These are phyloP conservation scores for Drosophila neotestacea DNA, from an alignment of 2,888 invertebrate species.

Conservation along the genomic window DNA sequence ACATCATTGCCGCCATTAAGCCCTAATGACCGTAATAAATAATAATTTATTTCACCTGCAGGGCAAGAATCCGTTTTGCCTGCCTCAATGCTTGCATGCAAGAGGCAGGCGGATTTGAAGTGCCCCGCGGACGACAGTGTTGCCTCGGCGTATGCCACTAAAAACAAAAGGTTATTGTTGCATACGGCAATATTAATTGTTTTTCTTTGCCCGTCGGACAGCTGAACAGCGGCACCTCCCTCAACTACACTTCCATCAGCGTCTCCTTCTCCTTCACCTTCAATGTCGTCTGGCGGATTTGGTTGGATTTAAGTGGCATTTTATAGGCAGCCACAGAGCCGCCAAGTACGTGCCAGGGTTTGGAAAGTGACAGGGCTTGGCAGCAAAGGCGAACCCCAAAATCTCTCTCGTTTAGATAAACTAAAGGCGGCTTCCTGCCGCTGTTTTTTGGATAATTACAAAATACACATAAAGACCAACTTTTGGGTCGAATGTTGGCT, in stretches of 20 bases:
- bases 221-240: not conserved
- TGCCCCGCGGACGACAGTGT: slow-evolving; percentile 17
- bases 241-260: not conserved
- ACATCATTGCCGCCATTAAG: slow-evolving; percentile 81
- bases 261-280: not conserved
- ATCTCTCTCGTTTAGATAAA: slow-evolving; percentile 61
- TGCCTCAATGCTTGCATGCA: slow-evolving; percentile 43
- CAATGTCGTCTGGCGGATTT: slow-evolving; percentile 31
- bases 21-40: slow-evolving; percentile 81
- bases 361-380: slow-evolving; percentile 13
- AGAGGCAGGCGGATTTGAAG: slow-evolving; percentile 45
- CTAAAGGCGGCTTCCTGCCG: slow-evolving; percentile 52
- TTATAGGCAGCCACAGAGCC: slow-evolving; percentile 57
- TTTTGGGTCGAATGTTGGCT: slow-evolving; percentile 40
- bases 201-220: slow-evolving; percentile 54
- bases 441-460: slow-evolving; percentile 49
- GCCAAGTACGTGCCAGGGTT: slow-evolving; percentile 60
- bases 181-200: slow-evolving; percentile 77
- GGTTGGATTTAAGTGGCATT: slow-evolving; percentile 69
- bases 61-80: slow-evolving; percentile 45
- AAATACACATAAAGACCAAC: slow-evolving; percentile 37
- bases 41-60: slow-evolving; percentile 81
- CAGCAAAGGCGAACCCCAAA: slow-evolving; percentile 23
- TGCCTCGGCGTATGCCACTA: slow-evolving; percentile 39
- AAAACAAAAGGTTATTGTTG: slow-evolving; percentile 79